Evolutionary conservation across 2,888 invertebrate genomes (phyloP).

Genomic region (Melieria crassipennis): DNA sequence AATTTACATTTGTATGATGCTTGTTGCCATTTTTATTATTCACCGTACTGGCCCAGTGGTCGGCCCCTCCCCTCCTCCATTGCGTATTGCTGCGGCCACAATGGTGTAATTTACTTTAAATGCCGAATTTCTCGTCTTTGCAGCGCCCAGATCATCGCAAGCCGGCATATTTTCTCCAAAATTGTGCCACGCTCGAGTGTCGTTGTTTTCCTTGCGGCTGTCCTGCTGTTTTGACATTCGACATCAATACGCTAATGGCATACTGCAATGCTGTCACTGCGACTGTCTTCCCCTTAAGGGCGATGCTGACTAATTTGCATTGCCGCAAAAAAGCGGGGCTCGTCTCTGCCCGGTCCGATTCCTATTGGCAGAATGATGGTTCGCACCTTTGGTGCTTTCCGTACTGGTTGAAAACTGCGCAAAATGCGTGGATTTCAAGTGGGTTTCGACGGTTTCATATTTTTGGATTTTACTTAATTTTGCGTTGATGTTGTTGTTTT

Average conservation of each 20-base stretch:
- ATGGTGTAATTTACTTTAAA: conserved; percentile 66
- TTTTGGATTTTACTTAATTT: too few relatives aligned
- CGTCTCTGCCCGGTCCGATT: background rate
- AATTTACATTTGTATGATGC: conserved; percentile 64
- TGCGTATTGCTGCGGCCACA: conserved; percentile 51
- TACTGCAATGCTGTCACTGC: background rate
- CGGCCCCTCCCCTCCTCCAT: conserved; percentile 6
- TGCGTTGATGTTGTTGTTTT: too few relatives aligned
- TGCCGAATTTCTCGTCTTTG: conserved; percentile 59
- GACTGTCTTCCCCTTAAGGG: background rate
- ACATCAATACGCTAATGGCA: conserved; percentile 50
- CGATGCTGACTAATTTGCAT: conserved; percentile 29
- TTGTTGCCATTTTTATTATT: conserved; percentile 39
- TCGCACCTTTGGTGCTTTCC: too few relatives aligned
- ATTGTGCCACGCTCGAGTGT: background rate
- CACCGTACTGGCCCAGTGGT: conserved; percentile 21
- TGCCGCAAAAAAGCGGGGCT: background rate
- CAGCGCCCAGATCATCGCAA: background rate
- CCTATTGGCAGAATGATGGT: too few relatives aligned
- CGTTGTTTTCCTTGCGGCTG: conserved; percentile 27
- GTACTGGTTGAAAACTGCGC: too few relatives aligned
- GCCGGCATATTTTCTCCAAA: too few relatives aligned
- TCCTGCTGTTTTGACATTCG: conserved; percentile 56
- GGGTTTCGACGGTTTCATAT: too few relatives aligned
- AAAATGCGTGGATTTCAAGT: too few relatives aligned